Evolutionary conservation across 2,888 invertebrate species (phyloP).

Genomic region (Abscondita cerata): DNA sequence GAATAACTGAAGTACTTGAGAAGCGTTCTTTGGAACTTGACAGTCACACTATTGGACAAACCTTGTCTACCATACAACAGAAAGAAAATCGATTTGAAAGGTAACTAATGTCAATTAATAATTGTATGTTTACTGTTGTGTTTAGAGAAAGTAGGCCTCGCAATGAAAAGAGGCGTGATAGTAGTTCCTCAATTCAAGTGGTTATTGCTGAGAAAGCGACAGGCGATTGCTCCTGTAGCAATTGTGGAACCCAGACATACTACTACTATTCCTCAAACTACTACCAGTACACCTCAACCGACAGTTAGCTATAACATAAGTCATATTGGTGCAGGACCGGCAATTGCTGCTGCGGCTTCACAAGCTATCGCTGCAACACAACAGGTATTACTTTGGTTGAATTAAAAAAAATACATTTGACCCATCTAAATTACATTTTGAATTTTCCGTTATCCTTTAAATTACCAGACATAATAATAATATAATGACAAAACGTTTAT

Average conservation of each 20-base stretch:
- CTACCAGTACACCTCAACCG: conserved; percentile 57
- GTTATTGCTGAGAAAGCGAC: conserved; percentile 61
- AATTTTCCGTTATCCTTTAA: too few species aligned
- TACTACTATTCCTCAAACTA: conserved; percentile 28
- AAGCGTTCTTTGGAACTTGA: conserved; percentile 92
- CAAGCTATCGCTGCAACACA: conserved; percentile 97
- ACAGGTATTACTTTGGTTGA: conserved; percentile 62
- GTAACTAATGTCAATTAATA: too few species aligned
- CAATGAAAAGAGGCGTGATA: conserved; percentile 78
- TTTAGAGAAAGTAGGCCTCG: conserved; percentile 67
- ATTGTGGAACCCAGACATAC: conserved; percentile 49
- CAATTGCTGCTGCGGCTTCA: conserved; percentile 93
- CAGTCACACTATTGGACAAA: conserved; percentile 58
- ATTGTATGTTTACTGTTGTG: too few species aligned
- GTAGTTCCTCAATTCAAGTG: conserved; percentile 62
- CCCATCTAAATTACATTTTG: too few species aligned
- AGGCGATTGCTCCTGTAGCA: conserved; percentile 51
- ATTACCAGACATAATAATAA: too few species aligned
- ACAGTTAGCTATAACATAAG: conserved; percentile 73
- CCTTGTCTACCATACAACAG: conserved; percentile 62
- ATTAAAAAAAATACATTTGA: conserved; percentile 6
- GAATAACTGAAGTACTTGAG: conserved; percentile 94
- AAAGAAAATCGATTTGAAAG: conserved; percentile 69
- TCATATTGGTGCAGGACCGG: conserved; percentile 86
- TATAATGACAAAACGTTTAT: too few species aligned